A percentile compares a stretch with the other conserved stretches of the same genome.
Evolutionary conservation across 2,797 vertebrate species (phyloP).

Genomic region (Sternotherus odoratus): DNA sequence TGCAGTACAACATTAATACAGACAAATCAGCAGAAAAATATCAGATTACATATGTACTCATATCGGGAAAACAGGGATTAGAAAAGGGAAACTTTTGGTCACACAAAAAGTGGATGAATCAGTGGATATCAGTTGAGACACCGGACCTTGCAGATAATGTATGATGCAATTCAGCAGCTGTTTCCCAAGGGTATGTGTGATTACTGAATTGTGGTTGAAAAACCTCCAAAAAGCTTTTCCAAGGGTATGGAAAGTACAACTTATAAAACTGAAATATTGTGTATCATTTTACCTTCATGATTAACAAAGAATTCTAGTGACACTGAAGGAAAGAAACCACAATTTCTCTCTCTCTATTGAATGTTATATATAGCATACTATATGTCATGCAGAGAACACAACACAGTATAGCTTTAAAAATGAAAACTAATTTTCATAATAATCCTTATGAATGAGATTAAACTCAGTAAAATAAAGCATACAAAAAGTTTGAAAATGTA

Average conservation of each 20-base stretch:
- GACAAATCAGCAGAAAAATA: neutral
- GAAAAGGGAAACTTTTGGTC: neutral
- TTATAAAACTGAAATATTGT: neutral
- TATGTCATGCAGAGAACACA: neutral
- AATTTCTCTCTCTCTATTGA: neutral
- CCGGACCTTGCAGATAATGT: neutral
- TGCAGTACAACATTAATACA: neutral
- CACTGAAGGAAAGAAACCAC: neutral
- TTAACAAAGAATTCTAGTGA: neutral
- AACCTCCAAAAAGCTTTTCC: neutral
- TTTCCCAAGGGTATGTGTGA: neutral
- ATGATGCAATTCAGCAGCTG: neutral
- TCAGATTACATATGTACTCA: neutral
- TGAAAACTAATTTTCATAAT: slow-evolving; percentile 10
- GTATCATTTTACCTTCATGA: neutral
- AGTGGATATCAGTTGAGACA: neutral
- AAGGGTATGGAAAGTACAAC: neutral
- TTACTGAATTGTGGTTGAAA: neutral
- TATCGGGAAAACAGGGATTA: neutral
- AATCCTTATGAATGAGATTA: slow-evolving; percentile 2
- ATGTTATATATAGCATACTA: neutral
- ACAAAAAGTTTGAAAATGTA: neutral
- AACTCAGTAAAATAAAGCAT: slow-evolving; percentile 29
- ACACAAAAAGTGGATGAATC: neutral
- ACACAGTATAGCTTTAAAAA: neutral